Base-by-base conservation (phyloP, 30 jellyfish, hydroid and myxozoan genomes). In the Catostylus mosaicus region DNA sequence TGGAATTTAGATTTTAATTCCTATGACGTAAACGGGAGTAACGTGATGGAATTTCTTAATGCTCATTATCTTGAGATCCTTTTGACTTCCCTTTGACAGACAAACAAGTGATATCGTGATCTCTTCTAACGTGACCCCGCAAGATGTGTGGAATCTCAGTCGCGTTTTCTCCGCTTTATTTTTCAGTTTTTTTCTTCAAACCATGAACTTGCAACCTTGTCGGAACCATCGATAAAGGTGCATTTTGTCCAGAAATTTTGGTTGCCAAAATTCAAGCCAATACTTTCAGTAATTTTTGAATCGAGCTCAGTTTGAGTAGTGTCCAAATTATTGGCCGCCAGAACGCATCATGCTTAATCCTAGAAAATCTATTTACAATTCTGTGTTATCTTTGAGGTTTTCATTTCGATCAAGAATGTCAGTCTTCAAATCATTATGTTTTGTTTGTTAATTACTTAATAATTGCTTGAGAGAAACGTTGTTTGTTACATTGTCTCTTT, bases 321-420 rank as follows among this genome's bases (percentile, higher is more conserved):
- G 38, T n/a, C 71, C 19, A 59, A 18, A 59, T 1, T 59, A 4
- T 27, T 27, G 71, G 37, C 24, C 71, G 71, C 71, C 71, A 59
- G 19, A 59, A 18, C 26, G 71, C 71, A 59, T 59, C 38, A 24
- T 37, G 71, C 38, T 18, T 59, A 59, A 59, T 59, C 71, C 37
- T 23, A 24, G 71, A 59, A 10, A 59, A 59, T 59, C 71, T 59
- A 59, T n/a, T 59, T 59, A 59, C 71, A 3, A 59, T 23, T n/a
- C 71, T 59, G 38, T 33, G 80, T 68, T 68, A 68, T 68, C 59
- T 68, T 65, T 68, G 80, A 68, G 80, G 80, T 68, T 68, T 68
- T 14, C 54, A 23, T 36, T 2, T 68, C 10, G 59, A 68, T 68
- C 65, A 38, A 34, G 46, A 68, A 12, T 64, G 64, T 36, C 80